Conservation (phyloP, 2,888 invertebrate genomes). For the Magallana nippona region DNA sequence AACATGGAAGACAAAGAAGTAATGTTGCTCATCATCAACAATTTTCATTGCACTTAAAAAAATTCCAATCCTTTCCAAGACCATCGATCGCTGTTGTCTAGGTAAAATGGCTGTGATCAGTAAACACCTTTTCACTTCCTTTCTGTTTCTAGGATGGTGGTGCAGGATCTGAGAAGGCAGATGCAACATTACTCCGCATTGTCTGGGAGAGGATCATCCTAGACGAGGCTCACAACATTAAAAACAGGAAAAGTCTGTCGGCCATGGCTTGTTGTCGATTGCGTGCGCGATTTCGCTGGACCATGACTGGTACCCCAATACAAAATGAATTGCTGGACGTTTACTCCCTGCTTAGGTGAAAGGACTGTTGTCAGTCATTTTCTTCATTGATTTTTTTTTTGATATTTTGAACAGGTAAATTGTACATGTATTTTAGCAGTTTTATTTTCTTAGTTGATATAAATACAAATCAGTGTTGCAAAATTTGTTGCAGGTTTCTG, state of each 20-base stretch:
- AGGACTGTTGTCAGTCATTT: not conserved
- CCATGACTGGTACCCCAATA: conserved; percentile 95
- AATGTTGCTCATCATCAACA: not conserved
- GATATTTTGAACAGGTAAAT: not conserved
- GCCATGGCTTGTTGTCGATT: conserved; percentile 87
- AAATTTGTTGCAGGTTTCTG: conserved; percentile 84
- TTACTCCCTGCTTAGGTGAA: conserved; percentile 80
- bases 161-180: conserved; percentile 19
- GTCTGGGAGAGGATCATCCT: conserved; percentile 92
- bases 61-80: no score
- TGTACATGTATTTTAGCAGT: no score
- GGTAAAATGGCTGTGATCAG: no score
- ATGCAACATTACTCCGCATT: conserved; percentile 83
- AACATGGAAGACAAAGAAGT: conserved; percentile 46
- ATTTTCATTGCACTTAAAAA: not conserved
- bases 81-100: no score
- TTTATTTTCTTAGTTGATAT: no score
- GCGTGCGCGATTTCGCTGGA: conserved; percentile 86
- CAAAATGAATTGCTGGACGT: conserved; percentile 93
- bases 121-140: no score
- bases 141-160: not conserved
- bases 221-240: conserved; percentile 95
- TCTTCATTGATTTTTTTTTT: not conserved
- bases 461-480: not conserved
- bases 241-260: conserved; percentile 91